These are phyloP conservation scores for Toxotes jaculatrix DNA, from an alignment of 2,113 vertebrate species.

Conservation along the genomic window DNA sequence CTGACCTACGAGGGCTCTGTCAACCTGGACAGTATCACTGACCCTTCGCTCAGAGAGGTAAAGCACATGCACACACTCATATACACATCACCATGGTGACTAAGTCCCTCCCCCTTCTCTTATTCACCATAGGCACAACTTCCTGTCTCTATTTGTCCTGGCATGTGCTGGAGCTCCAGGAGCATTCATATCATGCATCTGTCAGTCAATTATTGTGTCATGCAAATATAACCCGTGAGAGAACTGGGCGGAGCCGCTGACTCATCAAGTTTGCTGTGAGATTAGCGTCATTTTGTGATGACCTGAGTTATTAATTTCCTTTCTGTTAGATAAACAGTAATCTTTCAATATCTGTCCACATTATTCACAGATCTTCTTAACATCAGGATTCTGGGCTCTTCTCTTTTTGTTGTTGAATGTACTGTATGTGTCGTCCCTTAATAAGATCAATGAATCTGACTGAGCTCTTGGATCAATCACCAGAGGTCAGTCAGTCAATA, in stretches of 20 bases:
- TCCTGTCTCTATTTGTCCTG: constrained; percentile 65
- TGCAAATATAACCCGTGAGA: constrained; percentile 60
- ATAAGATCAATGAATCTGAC: constrained; percentile 68
- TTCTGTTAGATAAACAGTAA: constrained; percentile 19
- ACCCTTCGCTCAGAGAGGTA: constrained; percentile 94
- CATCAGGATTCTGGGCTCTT: not conserved
- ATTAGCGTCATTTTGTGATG: constrained; percentile 32
- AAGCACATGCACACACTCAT: constrained; percentile 44
- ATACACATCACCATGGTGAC: constrained; percentile 47
- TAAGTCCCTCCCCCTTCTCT: constrained; percentile 2
- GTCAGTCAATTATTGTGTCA: constrained; percentile 72
- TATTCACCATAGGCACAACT: constrained; percentile 36
- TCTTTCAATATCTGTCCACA: constrained; percentile 36
- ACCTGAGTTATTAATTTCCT: constrained; percentile 35
- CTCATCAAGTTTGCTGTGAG: constrained; percentile 51
- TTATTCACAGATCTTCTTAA: constrained; percentile 6
- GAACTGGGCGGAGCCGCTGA: constrained; percentile 60
- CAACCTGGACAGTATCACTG: constrained; percentile 93
- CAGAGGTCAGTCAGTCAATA: constrained; percentile 67
- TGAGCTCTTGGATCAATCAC: constrained; percentile 67
- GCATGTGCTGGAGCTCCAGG: constrained; percentile 54
- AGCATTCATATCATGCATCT: constrained; percentile 58
- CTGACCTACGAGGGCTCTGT: constrained; percentile 96
- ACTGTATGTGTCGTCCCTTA: not conserved
- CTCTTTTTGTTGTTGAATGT: not conserved